phyloP scores from a whole-genome alignment of 2,113 vertebrate genomes.

The Syngnathoides biaculeatus region DNA sequence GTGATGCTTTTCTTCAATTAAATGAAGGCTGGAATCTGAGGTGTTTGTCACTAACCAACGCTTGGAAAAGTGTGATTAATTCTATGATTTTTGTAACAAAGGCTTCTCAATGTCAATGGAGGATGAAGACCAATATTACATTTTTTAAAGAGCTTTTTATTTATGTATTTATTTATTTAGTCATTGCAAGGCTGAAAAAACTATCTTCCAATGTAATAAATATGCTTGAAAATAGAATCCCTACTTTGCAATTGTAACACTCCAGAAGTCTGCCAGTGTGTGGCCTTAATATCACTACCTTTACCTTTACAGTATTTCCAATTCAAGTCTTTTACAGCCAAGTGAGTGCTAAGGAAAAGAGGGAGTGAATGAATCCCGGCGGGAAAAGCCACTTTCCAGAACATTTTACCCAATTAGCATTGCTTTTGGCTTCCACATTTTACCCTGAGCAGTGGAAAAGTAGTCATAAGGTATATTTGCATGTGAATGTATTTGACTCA shows the following conservation, averaged over 20 bases:
- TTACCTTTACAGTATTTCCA: not conserved
- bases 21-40: not conserved
- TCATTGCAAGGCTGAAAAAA: not conserved
- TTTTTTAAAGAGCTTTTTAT: not conserved
- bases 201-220: not conserved
- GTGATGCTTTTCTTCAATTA: slow-evolving; percentile 18
- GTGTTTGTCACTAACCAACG: not conserved
- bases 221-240: not conserved
- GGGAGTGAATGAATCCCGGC: slow-evolving; percentile 54
- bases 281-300: not conserved
- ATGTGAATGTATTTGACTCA: not conserved
- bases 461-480: slow-evolving; percentile 8
- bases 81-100: not conserved
- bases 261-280: not conserved
- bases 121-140: not conserved
- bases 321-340: not conserved
- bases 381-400: slow-evolving; percentile 69
- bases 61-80: not conserved
- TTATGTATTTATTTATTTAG: not conserved
- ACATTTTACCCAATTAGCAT: slow-evolving; percentile 74
- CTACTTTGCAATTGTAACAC: not conserved
- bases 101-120: not conserved
- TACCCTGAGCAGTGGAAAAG: slow-evolving; percentile 49
- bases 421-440: slow-evolving; percentile 57
- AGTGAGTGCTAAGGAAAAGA: slow-evolving; percentile 46